Evolutionary conservation across 2,113 vertebrate genomes (phyloP).

Genomic region (Gnathonemus echidnorhynchus): DNA sequence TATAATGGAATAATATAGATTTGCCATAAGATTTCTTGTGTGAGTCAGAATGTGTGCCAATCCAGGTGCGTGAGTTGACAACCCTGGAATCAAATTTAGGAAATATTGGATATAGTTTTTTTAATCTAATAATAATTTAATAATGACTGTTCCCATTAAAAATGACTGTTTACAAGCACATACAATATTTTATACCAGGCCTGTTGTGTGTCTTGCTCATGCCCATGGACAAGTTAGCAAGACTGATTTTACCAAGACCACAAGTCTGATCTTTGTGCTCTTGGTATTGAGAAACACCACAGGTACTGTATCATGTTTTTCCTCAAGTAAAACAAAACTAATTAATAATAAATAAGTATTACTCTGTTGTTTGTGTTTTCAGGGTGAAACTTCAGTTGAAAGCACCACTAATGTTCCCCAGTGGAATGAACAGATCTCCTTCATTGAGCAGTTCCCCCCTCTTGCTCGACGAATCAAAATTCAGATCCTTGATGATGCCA

Average conservation of each 20-base stretch:
- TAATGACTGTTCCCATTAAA: background rate
- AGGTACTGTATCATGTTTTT: background rate
- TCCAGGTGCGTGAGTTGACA: background rate
- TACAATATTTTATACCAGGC: background rate
- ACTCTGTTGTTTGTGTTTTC: constrained; percentile 17
- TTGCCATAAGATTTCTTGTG: too few species aligned
- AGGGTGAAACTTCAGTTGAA: constrained; percentile 83
- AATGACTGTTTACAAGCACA: background rate
- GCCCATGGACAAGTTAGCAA: too few species aligned
- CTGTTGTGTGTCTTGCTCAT: too few species aligned
- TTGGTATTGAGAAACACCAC: background rate
- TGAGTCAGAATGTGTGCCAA: too few species aligned
- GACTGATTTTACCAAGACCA: background rate
- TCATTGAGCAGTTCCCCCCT: constrained; percentile 88
- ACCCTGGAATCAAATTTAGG: background rate
- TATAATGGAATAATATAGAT: too few species aligned
- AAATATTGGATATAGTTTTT: background rate
- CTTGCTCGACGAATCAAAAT: constrained; percentile 77
- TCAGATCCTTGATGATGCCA: constrained; percentile 79
- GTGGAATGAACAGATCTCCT: constrained; percentile 89
- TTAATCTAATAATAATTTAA: background rate
- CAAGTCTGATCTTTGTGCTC: background rate
- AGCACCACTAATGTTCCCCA: constrained; percentile 61
- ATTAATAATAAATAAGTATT: background rate
- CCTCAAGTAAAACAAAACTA: background rate